phyloP scores from a whole-genome alignment of 2,113 vertebrate species.

The Lepus timidus region DNA sequence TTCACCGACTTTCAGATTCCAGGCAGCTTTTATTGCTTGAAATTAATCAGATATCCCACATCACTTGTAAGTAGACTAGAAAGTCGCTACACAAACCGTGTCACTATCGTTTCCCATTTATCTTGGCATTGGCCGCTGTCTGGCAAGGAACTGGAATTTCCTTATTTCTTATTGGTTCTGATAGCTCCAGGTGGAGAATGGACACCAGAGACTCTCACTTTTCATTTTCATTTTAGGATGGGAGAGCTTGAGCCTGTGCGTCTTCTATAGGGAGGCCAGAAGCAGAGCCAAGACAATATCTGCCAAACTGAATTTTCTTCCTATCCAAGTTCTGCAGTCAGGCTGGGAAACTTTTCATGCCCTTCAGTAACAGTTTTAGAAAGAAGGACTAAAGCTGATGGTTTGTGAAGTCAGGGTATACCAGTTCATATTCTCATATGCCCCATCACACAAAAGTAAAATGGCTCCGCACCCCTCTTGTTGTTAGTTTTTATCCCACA shows the following conservation, averaged over 20 bases:
- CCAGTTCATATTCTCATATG: background rate
- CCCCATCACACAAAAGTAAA: background rate
- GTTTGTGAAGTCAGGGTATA: background rate
- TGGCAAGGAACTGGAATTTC: background rate
- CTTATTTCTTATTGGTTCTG: background rate
- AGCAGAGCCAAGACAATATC: background rate
- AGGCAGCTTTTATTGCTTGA: constrained; percentile 13
- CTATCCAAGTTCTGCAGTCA: background rate
- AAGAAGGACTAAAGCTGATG: background rate
- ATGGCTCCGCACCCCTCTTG: background rate
- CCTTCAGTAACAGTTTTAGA: background rate
- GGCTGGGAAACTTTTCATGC: constrained; percentile 15
- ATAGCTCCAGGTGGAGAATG: background rate
- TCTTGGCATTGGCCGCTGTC: background rate
- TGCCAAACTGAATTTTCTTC: background rate
- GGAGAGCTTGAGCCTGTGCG: background rate
- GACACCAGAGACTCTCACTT: background rate
- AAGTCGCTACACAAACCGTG: background rate
- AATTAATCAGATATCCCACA: constrained; percentile 28
- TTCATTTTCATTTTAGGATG: constrained; percentile 29
- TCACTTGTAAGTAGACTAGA: background rate
- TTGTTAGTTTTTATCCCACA: constrained; percentile 48
- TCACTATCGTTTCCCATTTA: background rate
- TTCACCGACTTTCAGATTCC: constrained; percentile 47
- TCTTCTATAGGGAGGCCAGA: constrained; percentile 58